Evolutionary conservation across 2,113 vertebrate genomes (phyloP).

Genomic region (Stigmatopora nigra): DNA sequence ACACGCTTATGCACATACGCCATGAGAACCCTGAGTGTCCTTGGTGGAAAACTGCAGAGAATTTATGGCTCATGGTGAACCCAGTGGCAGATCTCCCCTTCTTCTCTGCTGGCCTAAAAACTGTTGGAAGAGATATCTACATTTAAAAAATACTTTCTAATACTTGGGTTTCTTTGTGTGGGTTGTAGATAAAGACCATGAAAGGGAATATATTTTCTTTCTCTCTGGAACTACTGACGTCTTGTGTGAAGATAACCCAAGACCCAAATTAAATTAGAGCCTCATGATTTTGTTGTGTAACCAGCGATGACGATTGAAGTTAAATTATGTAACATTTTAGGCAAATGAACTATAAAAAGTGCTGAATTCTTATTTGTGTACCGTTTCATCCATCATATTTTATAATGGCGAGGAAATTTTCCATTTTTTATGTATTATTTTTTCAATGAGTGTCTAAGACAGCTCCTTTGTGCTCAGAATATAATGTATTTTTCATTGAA

Average conservation of each 20-base stretch:
- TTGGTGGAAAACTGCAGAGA: background rate
- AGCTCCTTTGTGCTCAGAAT: slow-evolving; percentile 40
- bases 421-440: slow-evolving; percentile 8
- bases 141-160: no score
- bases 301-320: no score
- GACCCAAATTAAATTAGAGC: no score
- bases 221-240: no score
- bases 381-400: background rate
- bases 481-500: slow-evolving; percentile 49
- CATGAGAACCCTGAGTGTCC: slow-evolving; percentile 20
- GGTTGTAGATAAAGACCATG: no score
- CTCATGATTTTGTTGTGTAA: no score
- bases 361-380: background rate
- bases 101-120: background rate
- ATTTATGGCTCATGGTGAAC: background rate
- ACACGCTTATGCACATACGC: slow-evolving; percentile 6
- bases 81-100: background rate
- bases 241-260: no score
- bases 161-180: no score
- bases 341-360: background rate
- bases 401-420: slow-evolving; percentile 11
- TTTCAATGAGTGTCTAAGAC: slow-evolving; percentile 52
- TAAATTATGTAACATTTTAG: no score
- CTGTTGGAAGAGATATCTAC: no score
- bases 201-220: no score